Base-by-base conservation (phyloP, 2,113 vertebrate genomes). In the Limnothrissa miodon region DNA sequence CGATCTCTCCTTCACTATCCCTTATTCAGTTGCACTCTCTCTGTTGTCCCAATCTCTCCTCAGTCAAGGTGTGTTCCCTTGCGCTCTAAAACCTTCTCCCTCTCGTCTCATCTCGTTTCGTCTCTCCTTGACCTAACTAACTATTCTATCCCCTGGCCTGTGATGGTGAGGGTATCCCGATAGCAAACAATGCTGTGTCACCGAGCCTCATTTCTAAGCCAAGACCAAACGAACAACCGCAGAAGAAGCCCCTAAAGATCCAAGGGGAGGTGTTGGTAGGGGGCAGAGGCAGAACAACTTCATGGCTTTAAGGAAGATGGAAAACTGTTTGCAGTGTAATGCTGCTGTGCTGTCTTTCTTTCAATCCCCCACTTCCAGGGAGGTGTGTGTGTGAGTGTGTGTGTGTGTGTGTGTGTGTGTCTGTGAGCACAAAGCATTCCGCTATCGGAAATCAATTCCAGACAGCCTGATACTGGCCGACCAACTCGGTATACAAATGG, bases 401-500 rank as follows among this genome's bases (percentile, higher is more conserved):
- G 15, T 39, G 78, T 19, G 59, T 81, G 36, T 79, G 15, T 39
- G 78, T 19, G 59, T 81, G 36, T 79, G 15, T 19, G 59, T 81
- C 44, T 79, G 15, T 39, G 78, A 36, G 79, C 53, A 44, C 59
- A 70, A n/a, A 70, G 45, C n/a, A 42, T 53, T 70, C 62, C 51
- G 81, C 48, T 62, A 81, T 79, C 33, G 79, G 81, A 88, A 85
- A 90, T 90, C 86, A 84, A 90, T 88, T 81, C 59, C 80, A 90
- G 86, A 84, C 29, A 0, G 81, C 80, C 56, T 79, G 86, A 85
- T 85, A 42, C 89, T 84, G 82, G 78, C 33, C 81, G 56, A 79
- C 36, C 39, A 23, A 44, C 15, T 25, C 80, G 17, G 78, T 39
- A 82, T 79, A 39, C 62, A 85, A 81, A 85, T 46, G n/a, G 45